A percentile compares a stretch with the other conserved stretches of the same genome.
Conservation (phyloP, 2,113 vertebrate species). For the Corydoras sp. region DNA sequence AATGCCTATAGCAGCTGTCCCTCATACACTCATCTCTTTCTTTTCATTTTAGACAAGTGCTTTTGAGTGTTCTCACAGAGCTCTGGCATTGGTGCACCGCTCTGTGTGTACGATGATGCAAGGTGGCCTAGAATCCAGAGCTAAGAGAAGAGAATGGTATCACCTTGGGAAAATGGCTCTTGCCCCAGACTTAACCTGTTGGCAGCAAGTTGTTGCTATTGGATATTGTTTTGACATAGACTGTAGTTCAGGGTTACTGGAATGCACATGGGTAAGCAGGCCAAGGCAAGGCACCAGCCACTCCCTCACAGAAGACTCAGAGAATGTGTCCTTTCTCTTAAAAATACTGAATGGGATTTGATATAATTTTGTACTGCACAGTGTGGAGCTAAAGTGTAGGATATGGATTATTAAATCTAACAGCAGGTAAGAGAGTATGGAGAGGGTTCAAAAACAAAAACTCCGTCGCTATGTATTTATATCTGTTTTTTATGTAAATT, state of each 20-base stretch:
- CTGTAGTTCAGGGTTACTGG: slow-evolving; percentile 50
- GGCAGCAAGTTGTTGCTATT: slow-evolving; percentile 20
- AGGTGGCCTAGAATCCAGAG: slow-evolving; percentile 4
- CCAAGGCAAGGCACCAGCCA: slow-evolving; percentile 1
- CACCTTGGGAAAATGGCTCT: slow-evolving; percentile 5
- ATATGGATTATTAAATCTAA: slow-evolving; percentile 47
- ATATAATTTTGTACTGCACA: not conserved
- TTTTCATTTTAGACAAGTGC: not conserved
- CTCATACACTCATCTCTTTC: slow-evolving; percentile 1
- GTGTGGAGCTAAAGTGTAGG: slow-evolving; percentile 9
- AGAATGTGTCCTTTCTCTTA: not conserved
- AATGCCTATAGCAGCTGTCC: slow-evolving; percentile 39
- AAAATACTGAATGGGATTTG: not conserved
- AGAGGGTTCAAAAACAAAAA: not conserved
- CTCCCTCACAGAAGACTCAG: slow-evolving; percentile 1
- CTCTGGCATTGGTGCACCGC: slow-evolving; percentile 2
- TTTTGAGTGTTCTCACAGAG: slow-evolving; percentile 30
- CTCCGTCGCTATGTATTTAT: too few species aligned
- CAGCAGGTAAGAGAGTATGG: slow-evolving; percentile 59
- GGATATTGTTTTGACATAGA: slow-evolving; percentile 33
- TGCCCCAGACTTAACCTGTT: slow-evolving; percentile 32
- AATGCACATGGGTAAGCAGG: slow-evolving; percentile 39
- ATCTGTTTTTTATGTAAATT: too few species aligned
- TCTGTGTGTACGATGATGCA: not conserved
- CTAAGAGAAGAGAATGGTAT: not conserved